These are phyloP conservation scores for Copsychus sechellarum DNA, from an alignment of 2,113 vertebrate genomes.

Conservation along the genomic window DNA sequence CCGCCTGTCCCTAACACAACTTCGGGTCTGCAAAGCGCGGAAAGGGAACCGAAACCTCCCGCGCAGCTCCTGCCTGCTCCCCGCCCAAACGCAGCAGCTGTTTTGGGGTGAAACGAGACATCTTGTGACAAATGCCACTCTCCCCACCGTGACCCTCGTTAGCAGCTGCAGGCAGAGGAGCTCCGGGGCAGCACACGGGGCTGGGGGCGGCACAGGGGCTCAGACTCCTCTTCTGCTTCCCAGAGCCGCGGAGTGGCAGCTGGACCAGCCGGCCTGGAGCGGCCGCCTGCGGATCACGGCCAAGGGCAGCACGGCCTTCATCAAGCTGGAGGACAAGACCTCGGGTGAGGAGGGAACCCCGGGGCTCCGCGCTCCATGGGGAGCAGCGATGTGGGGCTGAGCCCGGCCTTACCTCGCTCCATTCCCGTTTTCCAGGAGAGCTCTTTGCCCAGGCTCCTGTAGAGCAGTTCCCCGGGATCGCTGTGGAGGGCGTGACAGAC, in stretches of 20 bases:
- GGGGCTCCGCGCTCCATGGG: accelerated
- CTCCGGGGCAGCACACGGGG: not conserved
- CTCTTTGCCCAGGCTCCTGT: slow-evolving; percentile 93
- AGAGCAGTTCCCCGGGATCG: slow-evolving; percentile 88
- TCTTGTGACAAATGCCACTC: accelerated
- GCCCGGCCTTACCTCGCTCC: accelerated
- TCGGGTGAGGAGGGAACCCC: slow-evolving; percentile 76
- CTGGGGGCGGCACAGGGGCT: not conserved
- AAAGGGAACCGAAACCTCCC: slow-evolving; percentile 25
- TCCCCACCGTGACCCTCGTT: too few species aligned
- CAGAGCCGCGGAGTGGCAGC: slow-evolving; percentile 96
- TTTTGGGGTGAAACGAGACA: not conserved
- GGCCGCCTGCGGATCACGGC: slow-evolving; percentile 91
- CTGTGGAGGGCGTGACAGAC: slow-evolving; percentile 88
- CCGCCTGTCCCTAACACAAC: not conserved
- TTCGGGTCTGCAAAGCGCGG: not conserved
- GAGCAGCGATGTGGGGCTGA: accelerated
- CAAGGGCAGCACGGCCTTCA: slow-evolving; percentile 84
- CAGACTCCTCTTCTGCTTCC: not conserved
- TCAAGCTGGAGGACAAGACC: slow-evolving; percentile 91
- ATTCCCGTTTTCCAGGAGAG: slow-evolving; percentile 78
- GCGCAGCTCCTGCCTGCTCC: not conserved
- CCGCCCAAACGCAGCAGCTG: not conserved
- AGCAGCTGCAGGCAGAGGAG: not conserved
- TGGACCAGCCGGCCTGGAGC: slow-evolving; percentile 93